These are phyloP conservation scores for Acheta domesticus DNA, from an alignment of 2,888 invertebrate species.

Conservation along the genomic window DNA sequence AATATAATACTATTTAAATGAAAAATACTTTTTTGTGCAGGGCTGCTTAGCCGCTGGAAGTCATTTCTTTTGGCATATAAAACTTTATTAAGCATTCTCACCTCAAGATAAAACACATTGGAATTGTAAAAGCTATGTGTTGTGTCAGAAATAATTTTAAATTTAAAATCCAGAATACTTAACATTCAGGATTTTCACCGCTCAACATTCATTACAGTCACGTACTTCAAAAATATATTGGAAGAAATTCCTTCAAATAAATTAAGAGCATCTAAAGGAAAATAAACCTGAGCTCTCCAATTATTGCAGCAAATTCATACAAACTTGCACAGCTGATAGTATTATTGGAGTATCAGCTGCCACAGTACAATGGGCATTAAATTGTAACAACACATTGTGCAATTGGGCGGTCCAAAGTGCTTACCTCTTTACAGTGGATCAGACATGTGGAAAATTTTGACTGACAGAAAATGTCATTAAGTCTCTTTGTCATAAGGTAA, in stretches of 20 bases:
- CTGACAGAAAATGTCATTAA: background rate
- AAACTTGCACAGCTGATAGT: background rate
- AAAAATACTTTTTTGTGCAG: too few relatives aligned
- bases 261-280: background rate
- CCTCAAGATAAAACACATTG: too few relatives aligned
- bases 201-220: background rate
- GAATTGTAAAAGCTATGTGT: too few relatives aligned
- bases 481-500: slow-evolving; percentile 7
- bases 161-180: background rate
- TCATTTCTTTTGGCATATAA: too few relatives aligned
- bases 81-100: too few relatives aligned
- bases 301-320: slow-evolving; percentile 4
- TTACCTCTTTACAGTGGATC: slow-evolving; percentile 18
- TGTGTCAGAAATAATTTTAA: background rate
- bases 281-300: background rate
- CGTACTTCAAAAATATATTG: background rate
- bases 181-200: background rate
- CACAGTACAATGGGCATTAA: background rate
- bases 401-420: slow-evolving; percentile 4
- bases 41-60: too few relatives aligned
- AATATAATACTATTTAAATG: too few relatives aligned
- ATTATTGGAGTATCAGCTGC: background rate
- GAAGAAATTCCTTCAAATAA: background rate
- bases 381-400: slow-evolving; percentile 4
- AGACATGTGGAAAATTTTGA: background rate